Conservation (phyloP, 1,140 invertebrate genomes). For the Mamestra configurata region DNA sequence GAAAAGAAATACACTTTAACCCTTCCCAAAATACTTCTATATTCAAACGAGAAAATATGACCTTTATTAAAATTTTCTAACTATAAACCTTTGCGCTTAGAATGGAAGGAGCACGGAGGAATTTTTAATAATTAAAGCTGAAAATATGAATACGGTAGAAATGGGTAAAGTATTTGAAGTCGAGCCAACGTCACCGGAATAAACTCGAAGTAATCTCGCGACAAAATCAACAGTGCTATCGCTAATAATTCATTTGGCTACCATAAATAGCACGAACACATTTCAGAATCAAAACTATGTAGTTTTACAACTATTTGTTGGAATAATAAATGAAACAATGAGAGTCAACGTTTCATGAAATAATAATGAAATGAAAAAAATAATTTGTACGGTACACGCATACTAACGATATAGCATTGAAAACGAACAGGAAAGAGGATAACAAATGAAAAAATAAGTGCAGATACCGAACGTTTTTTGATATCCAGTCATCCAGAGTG, state of each 20-base stretch:
- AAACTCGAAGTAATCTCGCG: constrained; percentile 61
- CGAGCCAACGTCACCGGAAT: constrained; percentile 42
- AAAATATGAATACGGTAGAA: constrained; percentile 28
- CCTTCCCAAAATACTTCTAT: constrained; percentile 4
- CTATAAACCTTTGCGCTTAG: not conserved
- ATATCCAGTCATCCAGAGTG: not conserved
- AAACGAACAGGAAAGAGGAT: constrained; percentile 4
- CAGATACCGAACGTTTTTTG: not conserved
- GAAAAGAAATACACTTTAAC: not conserved
- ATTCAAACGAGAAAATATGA: constrained; percentile 5
- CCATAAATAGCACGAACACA: constrained; percentile 51
- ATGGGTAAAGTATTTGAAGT: constrained; percentile 4
- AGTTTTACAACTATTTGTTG: not conserved
- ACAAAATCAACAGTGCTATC: constrained; percentile 60
- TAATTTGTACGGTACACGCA: constrained; percentile 3
- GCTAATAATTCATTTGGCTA: constrained; percentile 52
- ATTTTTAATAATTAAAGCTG: constrained; percentile 25
- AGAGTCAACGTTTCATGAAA: not conserved
- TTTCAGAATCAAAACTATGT: constrained; percentile 40
- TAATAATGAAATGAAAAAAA: not conserved
- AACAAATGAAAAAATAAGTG: not conserved
- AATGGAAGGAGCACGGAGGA: constrained; percentile 19
- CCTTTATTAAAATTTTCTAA: constrained; percentile 13
- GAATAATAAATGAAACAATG: not conserved
- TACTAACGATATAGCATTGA: constrained; percentile 22